These are phyloP conservation scores for Phataginus tetradactyla DNA, from an alignment of 2,797 vertebrate genomes.

Conservation along the genomic window DNA sequence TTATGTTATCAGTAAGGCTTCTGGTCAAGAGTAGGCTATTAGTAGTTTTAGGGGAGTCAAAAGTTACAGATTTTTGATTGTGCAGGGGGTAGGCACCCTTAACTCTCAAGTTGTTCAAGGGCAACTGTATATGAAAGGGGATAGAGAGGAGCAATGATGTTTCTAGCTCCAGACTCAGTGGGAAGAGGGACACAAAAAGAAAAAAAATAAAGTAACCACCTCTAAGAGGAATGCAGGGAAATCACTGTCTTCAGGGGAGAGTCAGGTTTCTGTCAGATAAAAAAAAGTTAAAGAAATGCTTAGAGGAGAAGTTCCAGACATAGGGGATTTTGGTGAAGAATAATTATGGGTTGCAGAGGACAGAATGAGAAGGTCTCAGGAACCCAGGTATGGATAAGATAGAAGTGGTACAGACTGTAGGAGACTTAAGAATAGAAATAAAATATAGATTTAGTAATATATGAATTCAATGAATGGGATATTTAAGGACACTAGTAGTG, in stretches of 20 bases:
- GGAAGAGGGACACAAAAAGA: neutral
- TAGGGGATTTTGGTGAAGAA: neutral
- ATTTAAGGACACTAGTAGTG: neutral
- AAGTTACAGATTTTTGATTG: too few species aligned
- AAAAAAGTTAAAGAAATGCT: neutral
- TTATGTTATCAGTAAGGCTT: too few species aligned
- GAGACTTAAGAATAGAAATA: neutral
- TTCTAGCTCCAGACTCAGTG: neutral
- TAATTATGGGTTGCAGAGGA: neutral
- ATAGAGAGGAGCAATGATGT: neutral
- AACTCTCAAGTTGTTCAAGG: too few species aligned
- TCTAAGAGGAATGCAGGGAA: neutral
- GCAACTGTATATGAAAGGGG: neutral
- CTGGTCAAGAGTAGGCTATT: too few species aligned
- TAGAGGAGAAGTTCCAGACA: neutral
- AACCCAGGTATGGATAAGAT: fast-evolving
- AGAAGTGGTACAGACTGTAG: neutral
- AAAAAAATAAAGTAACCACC: neutral
- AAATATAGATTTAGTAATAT: neutral
- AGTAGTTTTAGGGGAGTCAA: too few species aligned
- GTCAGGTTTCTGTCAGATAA: neutral
- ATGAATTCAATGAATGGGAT: neutral
- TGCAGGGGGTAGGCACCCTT: too few species aligned
- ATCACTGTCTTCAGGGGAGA: neutral
- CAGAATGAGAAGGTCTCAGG: neutral